Evolutionary conservation across 2,113 vertebrate genomes (phyloP).

Genomic region (Eclectus roratus): DNA sequence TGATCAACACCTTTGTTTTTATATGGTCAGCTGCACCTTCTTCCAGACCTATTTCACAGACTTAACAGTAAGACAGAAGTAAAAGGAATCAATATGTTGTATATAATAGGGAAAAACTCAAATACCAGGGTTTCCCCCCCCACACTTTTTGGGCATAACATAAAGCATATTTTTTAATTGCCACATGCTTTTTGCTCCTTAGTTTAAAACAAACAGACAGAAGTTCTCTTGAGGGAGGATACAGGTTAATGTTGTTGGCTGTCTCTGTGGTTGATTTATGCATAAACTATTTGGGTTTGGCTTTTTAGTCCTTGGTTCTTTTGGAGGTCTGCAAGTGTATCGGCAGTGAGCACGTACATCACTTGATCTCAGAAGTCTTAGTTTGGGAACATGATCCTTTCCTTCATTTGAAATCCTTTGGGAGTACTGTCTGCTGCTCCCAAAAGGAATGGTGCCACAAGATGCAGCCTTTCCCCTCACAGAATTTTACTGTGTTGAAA

Average conservation of each 20-base stretch:
- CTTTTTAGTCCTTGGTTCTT: not conserved
- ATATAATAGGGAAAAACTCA: not conserved
- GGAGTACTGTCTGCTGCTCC: not conserved
- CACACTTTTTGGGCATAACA: not conserved
- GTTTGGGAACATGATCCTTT: not conserved
- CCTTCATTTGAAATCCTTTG: not conserved
- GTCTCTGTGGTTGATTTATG: not conserved
- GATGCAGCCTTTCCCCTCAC: not conserved
- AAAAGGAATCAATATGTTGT: not conserved
- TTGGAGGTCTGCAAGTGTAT: not conserved
- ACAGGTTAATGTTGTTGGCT: not conserved
- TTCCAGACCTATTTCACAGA: not conserved
- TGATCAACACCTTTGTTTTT: not conserved
- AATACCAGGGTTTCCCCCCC: not conserved
- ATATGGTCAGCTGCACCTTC: not conserved
- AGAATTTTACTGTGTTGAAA: not conserved
- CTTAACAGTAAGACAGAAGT: not conserved
- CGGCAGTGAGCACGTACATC: accelerated
- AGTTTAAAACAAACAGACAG: not conserved
- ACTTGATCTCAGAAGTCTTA: not conserved
- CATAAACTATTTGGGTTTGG: not conserved
- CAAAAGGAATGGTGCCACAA: not conserved
- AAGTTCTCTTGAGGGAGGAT: not conserved
- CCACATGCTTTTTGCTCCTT: not conserved
- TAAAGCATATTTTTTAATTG: not conserved